phyloP scores from a whole-genome alignment of 2,888 invertebrate genomes.

The Lithophane socia region DNA sequence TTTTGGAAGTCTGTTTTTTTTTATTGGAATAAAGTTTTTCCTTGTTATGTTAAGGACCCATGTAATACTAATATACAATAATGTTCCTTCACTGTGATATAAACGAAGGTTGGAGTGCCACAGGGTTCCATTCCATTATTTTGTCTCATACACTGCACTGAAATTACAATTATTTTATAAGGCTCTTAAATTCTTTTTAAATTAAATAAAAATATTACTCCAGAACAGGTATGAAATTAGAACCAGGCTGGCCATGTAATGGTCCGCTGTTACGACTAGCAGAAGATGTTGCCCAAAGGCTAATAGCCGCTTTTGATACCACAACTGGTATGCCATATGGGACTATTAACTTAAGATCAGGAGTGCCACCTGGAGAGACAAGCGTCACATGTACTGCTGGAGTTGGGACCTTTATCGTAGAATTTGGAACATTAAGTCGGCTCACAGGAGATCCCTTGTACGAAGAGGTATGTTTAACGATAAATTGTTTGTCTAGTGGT shows the following conservation, averaged over 20 bases:
- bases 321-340: constrained; percentile 99
- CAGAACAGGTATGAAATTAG: constrained; percentile 94
- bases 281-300: constrained; percentile 97
- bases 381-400: constrained; percentile 99
- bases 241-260: constrained; percentile 99
- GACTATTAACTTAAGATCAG: constrained; percentile 97
- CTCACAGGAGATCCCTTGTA: constrained; percentile 98
- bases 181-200: background rate
- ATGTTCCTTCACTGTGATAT: background rate
- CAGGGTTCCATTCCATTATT: background rate
- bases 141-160: background rate
- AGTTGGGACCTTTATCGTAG: constrained; percentile 98
- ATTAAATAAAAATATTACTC: constrained; percentile 32
- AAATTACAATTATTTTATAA: background rate
- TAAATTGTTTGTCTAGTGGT: background rate
- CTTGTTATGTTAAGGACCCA: too few species aligned
- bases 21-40: too few species aligned
- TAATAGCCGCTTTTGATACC: constrained; percentile 97
- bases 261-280: constrained; percentile 98
- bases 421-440: constrained; percentile 98
- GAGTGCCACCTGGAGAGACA: constrained; percentile 98
- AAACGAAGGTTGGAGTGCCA: background rate
- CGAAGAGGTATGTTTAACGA: constrained; percentile 93
- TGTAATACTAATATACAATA: background rate
- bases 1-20: too few species aligned